Conservation (phyloP, 2,888 invertebrate genomes). For the Halocaridina rubra region DNA sequence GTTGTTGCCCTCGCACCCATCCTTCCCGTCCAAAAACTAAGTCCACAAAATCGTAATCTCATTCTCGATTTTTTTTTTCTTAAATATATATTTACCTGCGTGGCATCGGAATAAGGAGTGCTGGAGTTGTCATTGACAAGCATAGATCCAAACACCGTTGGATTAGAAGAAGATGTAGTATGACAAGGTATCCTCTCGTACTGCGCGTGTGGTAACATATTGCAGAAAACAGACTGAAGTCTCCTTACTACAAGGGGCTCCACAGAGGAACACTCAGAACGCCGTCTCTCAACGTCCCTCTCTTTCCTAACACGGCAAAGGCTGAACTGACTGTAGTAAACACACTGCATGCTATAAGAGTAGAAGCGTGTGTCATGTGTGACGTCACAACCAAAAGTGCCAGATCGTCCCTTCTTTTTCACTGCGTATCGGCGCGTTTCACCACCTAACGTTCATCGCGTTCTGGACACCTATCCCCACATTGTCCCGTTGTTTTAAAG, state of each 20-base stretch:
- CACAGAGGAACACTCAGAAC: neutral
- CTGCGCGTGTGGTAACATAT: constrained; percentile 45
- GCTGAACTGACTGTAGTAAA: constrained; percentile 46
- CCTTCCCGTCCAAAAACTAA: constrained; percentile 17
- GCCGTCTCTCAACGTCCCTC: constrained; percentile 12
- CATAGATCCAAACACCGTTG: constrained; percentile 55
- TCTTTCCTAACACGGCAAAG: constrained; percentile 39
- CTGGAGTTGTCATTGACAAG: constrained; percentile 55
- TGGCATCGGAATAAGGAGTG: constrained; percentile 64
- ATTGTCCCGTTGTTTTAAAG: too few relatives aligned
- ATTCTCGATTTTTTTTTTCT: too few relatives aligned
- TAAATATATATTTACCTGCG: too few relatives aligned
- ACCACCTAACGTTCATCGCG: too few relatives aligned
- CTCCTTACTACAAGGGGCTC: neutral
- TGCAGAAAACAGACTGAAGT: constrained; percentile 30
- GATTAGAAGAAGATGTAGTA: neutral
- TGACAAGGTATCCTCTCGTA: constrained; percentile 45
- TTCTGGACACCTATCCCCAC: too few relatives aligned
- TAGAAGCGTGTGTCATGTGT: constrained; percentile 27
- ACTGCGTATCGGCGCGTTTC: too few relatives aligned
- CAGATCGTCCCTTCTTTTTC: too few relatives aligned
- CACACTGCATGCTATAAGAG: constrained; percentile 41
- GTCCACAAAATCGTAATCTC: constrained; percentile 36
- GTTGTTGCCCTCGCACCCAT: neutral
- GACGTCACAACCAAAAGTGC: constrained; percentile 43